Conservation (phyloP, 1,140 invertebrate genomes). For the Dryas iulia region DNA sequence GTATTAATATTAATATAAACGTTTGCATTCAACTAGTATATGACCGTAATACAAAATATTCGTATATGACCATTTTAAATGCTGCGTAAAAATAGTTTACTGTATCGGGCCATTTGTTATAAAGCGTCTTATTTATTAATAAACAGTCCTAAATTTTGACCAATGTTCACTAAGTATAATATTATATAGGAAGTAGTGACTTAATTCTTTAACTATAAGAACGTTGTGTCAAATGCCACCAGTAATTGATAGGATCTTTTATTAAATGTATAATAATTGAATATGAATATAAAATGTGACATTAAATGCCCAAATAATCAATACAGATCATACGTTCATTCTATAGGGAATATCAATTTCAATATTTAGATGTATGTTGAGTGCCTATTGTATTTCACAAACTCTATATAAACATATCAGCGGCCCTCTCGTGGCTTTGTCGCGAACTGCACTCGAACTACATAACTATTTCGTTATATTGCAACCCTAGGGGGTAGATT, state of each 20-base stretch:
- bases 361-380: background rate
- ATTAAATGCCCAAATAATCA: background rate
- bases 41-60: too few relatives aligned
- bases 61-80: too few relatives aligned
- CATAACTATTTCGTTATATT: too few relatives aligned
- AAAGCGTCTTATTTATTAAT: background rate
- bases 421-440: too few relatives aligned
- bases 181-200: background rate
- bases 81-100: too few relatives aligned
- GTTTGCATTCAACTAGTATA: background rate
- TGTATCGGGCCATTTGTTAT: background rate
- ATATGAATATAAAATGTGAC: background rate
- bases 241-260: background rate
- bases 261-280: background rate
- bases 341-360: background rate
- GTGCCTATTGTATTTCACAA: too few relatives aligned
- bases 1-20: background rate
- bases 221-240: background rate
- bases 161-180: background rate
- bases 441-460: too few relatives aligned
- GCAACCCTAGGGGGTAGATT: too few relatives aligned
- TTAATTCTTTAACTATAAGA: background rate
- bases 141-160: background rate
- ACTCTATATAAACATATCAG: too few relatives aligned
- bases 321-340: background rate